Conservation (phyloP, 2,113 vertebrate genomes). For the Sapayoa aenigma region DNA sequence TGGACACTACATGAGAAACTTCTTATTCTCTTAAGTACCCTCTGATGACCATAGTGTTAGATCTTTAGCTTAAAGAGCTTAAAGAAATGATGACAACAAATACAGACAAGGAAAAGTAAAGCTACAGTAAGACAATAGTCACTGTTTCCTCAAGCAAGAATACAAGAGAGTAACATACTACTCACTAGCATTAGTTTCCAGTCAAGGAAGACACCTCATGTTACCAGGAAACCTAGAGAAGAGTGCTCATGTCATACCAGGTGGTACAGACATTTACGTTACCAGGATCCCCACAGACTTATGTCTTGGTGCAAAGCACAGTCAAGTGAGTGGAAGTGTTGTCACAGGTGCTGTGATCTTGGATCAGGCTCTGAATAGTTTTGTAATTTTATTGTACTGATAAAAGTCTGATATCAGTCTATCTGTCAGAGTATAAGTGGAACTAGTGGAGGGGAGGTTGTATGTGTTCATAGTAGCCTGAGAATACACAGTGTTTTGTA, state of each 20-base stretch:
- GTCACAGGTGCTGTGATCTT: neutral
- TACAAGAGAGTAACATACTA: neutral
- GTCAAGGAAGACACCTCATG: neutral
- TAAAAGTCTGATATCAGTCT: neutral
- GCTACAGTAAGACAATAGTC: neutral
- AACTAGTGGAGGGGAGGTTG: neutral
- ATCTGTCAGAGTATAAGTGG: neutral
- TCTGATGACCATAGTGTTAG: neutral
- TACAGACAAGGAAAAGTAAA: neutral
- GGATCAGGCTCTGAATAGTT: neutral
- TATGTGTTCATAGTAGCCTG: neutral
- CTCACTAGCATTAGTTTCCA: neutral
- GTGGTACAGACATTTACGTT: neutral
- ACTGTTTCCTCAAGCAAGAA: neutral
- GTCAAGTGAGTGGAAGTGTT: neutral
- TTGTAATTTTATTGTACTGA: neutral
- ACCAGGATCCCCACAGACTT: neutral
- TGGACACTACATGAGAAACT: neutral
- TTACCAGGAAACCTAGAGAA: neutral
- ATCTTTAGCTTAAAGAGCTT: neutral
- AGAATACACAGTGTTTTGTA: neutral
- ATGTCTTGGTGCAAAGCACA: neutral
- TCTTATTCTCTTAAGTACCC: neutral
- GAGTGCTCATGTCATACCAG: neutral
- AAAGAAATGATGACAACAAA: neutral